Base-by-base conservation (phyloP, 2,888 invertebrate genomes). In the Cybosia mesomella region DNA sequence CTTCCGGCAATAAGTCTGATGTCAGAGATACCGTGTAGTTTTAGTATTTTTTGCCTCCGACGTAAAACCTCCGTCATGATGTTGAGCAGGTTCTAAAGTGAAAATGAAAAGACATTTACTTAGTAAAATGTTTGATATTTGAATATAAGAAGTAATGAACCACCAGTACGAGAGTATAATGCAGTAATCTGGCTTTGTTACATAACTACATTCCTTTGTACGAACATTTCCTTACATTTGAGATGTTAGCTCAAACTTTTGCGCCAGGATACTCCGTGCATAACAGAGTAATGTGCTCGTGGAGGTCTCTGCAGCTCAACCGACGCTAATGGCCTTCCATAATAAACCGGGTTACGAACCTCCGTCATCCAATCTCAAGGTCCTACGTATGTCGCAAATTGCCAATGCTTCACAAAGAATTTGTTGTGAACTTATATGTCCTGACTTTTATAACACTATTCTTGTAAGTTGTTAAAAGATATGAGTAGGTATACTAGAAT, bases 271-370 rank as follows among this genome's bases (percentile, higher is more conserved):
- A 55, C 55, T 15, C 57, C 64, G 64, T 67, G 64, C 70, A 71
- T 67, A 70, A 57, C 67, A 53, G 64, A 69, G 74, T 79, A 71
- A 76, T 72, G 60, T 66, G 74, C 68, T 66, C 58, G 36, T 58
- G 34, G 64, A 63, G 59, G 36, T 61, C 39, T 64, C 53, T n/a
- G 39, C 53, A 66, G 62, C 62, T 63, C 43, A 63, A 18, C 62
- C 63, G 54, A 58, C 34, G 7, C 49, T 55, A 66, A 66, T 70
- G 70, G 66, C 36, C 24, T 63, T 63, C 36, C 13, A 59, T 64
- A 64, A 64, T 55, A 59, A 61, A 66, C 66, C 62, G 49, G 69
- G 65, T 58, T 65, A 58, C 61, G 61, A 68, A 68, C 68, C 68
- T 55, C 58, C 60, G 22, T 36, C 24, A 59, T 32, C 64, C 36